Evolutionary conservation across 2,888 invertebrate genomes (phyloP).

Genomic region (Melolontha melolontha): DNA sequence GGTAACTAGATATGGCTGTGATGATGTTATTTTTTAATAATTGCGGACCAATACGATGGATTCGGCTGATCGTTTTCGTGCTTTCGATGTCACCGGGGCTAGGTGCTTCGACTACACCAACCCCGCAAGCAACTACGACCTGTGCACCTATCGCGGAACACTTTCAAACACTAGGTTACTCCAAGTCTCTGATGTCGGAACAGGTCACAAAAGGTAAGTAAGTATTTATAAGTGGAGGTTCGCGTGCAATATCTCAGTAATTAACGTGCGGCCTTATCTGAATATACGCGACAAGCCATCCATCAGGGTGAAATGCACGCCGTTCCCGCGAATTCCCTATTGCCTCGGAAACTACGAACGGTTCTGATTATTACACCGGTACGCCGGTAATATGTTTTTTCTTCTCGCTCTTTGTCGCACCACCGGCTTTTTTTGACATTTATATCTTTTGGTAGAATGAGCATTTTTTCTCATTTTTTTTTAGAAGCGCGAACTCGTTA

Average conservation of each 20-base stretch:
- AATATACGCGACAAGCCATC: conserved; percentile 26
- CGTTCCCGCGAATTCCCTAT: conserved; percentile 3
- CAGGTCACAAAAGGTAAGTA: conserved; percentile 26
- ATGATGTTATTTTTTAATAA: too few relatives aligned
- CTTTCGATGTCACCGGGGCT: too few relatives aligned
- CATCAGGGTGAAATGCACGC: conserved; percentile 27
- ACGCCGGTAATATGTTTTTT: not conserved
- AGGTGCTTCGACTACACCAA: not conserved
- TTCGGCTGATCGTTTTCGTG: not conserved
- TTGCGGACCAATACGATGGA: too few relatives aligned
- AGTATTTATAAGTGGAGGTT: conserved; percentile 9
- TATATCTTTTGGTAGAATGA: too few relatives aligned
- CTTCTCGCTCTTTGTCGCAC: too few relatives aligned
- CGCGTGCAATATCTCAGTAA: conserved; percentile 10
- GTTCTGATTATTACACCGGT: conserved; percentile 1
- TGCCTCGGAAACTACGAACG: not conserved
- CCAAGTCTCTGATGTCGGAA: conserved; percentile 6
- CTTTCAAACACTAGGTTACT: conserved; percentile 12
- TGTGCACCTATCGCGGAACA: conserved; percentile 12
- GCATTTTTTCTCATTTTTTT: too few relatives aligned
- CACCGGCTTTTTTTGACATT: too few relatives aligned
- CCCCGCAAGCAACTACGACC: not conserved
- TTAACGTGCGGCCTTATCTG: conserved; percentile 20
- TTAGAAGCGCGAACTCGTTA: too few relatives aligned
- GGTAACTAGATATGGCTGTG: too few relatives aligned